Evolutionary conservation across 2,113 vertebrate species (phyloP), one percentile per base, ranked within the genome.

Genomic region (Zootoca vivipara): DNA sequence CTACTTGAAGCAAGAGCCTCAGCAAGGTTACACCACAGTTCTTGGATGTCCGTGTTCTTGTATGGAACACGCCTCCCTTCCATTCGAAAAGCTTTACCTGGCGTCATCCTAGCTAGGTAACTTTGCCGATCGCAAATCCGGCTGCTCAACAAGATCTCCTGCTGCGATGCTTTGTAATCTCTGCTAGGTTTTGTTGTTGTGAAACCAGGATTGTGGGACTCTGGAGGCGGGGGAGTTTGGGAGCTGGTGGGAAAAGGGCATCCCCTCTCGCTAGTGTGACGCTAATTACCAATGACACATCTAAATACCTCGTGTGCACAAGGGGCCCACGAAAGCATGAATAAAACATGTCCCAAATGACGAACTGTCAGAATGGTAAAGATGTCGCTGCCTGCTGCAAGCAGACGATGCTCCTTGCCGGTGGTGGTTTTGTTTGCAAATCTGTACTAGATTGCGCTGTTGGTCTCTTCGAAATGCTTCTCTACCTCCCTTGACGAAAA

Each of bases 201-300:
- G 6, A 64, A 73, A 52, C 24, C n/a, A 73, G 56, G 83, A 72
- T 64, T 88, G 87, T 70, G 52, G 52, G 79, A 83, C 85, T 24
- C 24, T 26, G 86, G 69, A 85, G 64, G 65, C 33, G 77, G 67
- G 79, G 16, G 82, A 88, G 78, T 85, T 30, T 26, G 46, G 10
- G 65, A 70, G 7, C 10, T 3, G 78, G 40, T 24, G 13, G 67
- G 56, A 83, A 87, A 91, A 67, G 16, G 38, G n/a, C 42, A 33
- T 75, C 86, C 77, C 64, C 83, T 86, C 82, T 89, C 70, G 90
- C 77, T 87, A 78, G 62, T 18, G 70, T 93, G 92, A 94, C 1
- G 5, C 86, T 94, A 94, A 93, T 95, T 91, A 85, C 67, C 75
- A 88, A 79, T 89, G 89, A 90, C 89, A 92, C 70, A 84, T 91